phyloP scores from a whole-genome alignment of 2,797 vertebrate species.

The Octomys mimax region DNA sequence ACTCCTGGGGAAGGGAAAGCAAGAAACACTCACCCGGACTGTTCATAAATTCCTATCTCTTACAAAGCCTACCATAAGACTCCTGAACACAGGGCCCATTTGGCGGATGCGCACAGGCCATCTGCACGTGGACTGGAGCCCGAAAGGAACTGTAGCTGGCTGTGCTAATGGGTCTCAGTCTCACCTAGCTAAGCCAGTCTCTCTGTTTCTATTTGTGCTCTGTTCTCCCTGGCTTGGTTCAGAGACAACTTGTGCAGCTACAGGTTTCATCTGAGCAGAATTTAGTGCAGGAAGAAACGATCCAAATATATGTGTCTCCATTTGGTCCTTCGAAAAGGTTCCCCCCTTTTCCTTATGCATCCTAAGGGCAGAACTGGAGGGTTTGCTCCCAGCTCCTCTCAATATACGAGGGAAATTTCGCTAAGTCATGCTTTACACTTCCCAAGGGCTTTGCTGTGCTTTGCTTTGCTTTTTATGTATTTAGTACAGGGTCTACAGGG shows the following conservation, averaged over 20 bases:
- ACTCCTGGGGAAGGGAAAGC: not conserved
- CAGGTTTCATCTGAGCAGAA: not conserved
- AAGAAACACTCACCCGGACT: not conserved
- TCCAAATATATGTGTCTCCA: not conserved
- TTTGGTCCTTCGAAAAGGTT: not conserved
- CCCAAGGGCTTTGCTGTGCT: too few relatives aligned
- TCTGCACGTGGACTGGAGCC: not conserved
- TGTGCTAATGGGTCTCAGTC: too few relatives aligned
- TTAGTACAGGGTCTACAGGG: too few relatives aligned
- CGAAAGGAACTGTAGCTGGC: not conserved
- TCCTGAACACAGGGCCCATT: too few relatives aligned
- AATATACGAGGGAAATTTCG: not conserved
- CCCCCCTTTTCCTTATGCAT: not conserved
- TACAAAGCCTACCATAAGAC: not conserved
- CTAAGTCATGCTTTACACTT: not conserved
- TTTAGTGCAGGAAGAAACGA: not conserved
- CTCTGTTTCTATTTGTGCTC: not conserved
- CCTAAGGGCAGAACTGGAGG: not conserved
- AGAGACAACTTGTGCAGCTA: not conserved
- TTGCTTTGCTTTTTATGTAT: too few relatives aligned
- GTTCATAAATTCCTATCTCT: not conserved
- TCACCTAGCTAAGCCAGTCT: not conserved
- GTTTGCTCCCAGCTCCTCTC: not conserved
- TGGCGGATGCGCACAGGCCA: not conserved
- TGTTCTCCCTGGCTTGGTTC: not conserved